Percentiles rank a stretch among this genome's conserved stretches.
These are phyloP conservation scores for Aphodius granarius DNA, from an alignment of 2,888 invertebrate genomes.

Conservation along the genomic window DNA sequence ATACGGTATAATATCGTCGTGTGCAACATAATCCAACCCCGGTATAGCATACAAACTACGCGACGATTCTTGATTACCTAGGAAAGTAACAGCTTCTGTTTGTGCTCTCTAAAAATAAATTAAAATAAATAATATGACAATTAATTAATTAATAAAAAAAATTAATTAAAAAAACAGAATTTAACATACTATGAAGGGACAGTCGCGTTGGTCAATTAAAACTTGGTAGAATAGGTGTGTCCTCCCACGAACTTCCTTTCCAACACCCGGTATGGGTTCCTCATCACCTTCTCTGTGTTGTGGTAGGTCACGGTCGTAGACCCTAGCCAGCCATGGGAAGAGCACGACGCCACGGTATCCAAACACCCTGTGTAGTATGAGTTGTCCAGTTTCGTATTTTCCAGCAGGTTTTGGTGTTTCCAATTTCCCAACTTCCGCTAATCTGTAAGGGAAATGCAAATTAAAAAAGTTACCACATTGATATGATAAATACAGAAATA, in stretches of 20 bases:
- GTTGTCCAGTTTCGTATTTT: constrained; percentile 94
- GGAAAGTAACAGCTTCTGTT: constrained; percentile 95
- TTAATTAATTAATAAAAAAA: neutral
- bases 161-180: constrained; percentile 5
- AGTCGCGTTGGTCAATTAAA: constrained; percentile 94
- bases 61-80: constrained; percentile 94
- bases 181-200: constrained; percentile 87
- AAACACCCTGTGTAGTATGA: constrained; percentile 95
- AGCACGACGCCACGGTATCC: constrained; percentile 96
- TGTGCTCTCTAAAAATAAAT: constrained; percentile 79
- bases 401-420: constrained; percentile 84
- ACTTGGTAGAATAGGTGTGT: constrained; percentile 98
- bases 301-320: constrained; percentile 89
- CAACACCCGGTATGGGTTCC: constrained; percentile 56
- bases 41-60: constrained; percentile 95
- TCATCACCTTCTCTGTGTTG: constrained; percentile 48
- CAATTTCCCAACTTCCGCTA: constrained; percentile 92
- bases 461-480: neutral
- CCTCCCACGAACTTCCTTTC: constrained; percentile 86
- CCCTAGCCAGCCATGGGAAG: constrained; percentile 95
- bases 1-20: constrained; percentile 96
- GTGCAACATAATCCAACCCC: constrained; percentile 96
- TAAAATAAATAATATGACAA: too few relatives aligned
- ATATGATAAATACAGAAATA: neutral
- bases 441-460: constrained; percentile 62